Evolutionary conservation across 2,113 vertebrate species (phyloP), one percentile per base, ranked within the genome.

Genomic region (Toxotes chatareus): DNA sequence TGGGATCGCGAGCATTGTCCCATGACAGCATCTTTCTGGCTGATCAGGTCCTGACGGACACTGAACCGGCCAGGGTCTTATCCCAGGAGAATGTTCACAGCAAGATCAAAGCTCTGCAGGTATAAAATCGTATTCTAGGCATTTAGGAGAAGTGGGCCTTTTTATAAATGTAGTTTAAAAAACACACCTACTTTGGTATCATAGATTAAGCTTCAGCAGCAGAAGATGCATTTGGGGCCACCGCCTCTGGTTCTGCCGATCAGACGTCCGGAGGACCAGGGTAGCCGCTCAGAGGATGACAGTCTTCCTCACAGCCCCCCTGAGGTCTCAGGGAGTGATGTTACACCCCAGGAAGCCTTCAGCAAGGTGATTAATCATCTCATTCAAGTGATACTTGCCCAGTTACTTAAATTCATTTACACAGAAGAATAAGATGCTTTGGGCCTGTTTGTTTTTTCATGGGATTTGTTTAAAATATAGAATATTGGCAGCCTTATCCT

Each of bases 21-120:
- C 97, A 98, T 5, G 97, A 99, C 67, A 99, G 98, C 90, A 97
- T 99, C 91, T 99, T 99, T 90, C 95, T 96, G 84, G 94, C 95
- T 19, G 97, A 98, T 59, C 79, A 93, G 27, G 94, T 82, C 56
- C 95, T 94, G 88, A 93, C 95, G 44, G 92, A 96, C 17, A 14
- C 88, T 63, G 95, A 95, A 64, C 96, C 96, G 9, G 88, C 93
- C 34, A 94, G 96, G 83, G 95, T 96, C 17, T 96, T 96, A 85
- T 99, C 97, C 79, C 97, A 98, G 76, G 97, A 99, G 87, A 98
- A 97, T 0, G 81, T 98, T 80, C 97, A 96, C 63, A 94, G 96
- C 90, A 96, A 96, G 65, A 97, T 99, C 82, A 96, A 96, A 95
- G 95, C 96, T 83, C 92, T 99, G 55, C 97, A 99, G 97, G 98